Conservation (phyloP, 37 sponge, comb jelly and placozoan species). For the Halichondria panicea region DNA sequence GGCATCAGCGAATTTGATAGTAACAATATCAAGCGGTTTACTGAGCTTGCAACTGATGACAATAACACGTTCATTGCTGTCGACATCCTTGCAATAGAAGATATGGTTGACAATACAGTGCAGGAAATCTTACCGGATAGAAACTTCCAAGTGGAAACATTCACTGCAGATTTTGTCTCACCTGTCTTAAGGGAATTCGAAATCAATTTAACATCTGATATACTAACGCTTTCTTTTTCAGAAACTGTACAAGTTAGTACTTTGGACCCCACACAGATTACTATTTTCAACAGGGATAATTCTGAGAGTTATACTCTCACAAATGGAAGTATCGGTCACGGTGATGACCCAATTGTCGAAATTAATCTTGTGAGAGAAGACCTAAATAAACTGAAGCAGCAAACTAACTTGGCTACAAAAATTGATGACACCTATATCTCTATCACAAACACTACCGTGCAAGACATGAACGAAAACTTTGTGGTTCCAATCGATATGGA, state of each 20-base stretch:
- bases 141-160: slow-evolving; percentile 34
- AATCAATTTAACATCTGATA: slow-evolving; percentile 74
- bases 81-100: slow-evolving; percentile 22
- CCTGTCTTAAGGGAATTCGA: slow-evolving; percentile 73
- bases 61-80: slow-evolving; percentile 71
- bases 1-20: slow-evolving; percentile 67
- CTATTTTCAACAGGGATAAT: slow-evolving; percentile 24
- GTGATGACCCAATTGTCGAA: slow-evolving; percentile 77
- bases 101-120: slow-evolving; percentile 65
- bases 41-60: slow-evolving; percentile 47
- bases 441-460: slow-evolving; percentile 52
- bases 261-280: slow-evolving; percentile 71
- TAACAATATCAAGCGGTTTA: slow-evolving; percentile 84
- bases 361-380: slow-evolving; percentile 68
- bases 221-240: slow-evolving; percentile 72
- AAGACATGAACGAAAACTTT: slow-evolving; percentile 83
- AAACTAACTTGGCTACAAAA: slow-evolving; percentile 63
- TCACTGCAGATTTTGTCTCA: slow-evolving; percentile 40
- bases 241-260: slow-evolving; percentile 82
- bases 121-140: slow-evolving; percentile 8
- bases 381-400: slow-evolving; percentile 75
- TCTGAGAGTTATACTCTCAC: slow-evolving; percentile 59
- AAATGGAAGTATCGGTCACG: slow-evolving; percentile 44
- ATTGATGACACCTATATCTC: slow-evolving; percentile 54
- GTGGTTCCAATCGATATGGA: slow-evolving; percentile 23